phyloP scores from a whole-genome alignment of 1,140 invertebrate genomes.

The Platorchestia sp. region DNA sequence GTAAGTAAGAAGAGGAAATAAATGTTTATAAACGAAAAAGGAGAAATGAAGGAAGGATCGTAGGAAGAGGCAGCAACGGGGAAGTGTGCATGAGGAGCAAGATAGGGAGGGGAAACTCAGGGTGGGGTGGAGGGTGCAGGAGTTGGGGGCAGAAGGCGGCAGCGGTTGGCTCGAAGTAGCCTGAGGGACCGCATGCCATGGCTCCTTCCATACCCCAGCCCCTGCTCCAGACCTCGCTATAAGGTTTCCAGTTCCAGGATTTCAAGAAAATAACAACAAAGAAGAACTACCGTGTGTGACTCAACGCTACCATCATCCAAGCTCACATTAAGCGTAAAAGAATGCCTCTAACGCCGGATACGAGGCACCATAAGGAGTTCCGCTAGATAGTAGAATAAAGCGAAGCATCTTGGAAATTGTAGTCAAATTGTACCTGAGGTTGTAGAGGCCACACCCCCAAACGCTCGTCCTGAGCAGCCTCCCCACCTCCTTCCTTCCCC shows the following conservation, averaged over 20 bases:
- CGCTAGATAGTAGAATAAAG: neutral
- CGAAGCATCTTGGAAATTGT: constrained; percentile 41
- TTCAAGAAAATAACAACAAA: constrained; percentile 35
- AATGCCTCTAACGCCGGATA: neutral
- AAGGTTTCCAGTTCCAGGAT: constrained; percentile 52
- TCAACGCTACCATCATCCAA: constrained; percentile 27
- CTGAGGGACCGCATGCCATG: constrained; percentile 38
- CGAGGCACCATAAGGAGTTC: neutral
- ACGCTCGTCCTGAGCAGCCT: neutral
- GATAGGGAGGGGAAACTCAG: neutral
- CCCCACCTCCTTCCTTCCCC: constrained; percentile 26
- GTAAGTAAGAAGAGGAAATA: neutral
- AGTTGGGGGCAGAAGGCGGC: constrained; percentile 2
- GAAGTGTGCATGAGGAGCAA: neutral
- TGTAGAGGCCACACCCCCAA: constrained; percentile 28
- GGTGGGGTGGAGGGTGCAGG: neutral
- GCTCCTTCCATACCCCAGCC: constrained; percentile 41
- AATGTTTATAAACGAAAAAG: neutral
- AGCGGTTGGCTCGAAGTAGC: constrained; percentile 47
- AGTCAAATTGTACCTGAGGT: constrained; percentile 45
- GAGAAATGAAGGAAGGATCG: neutral
- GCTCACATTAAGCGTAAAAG: neutral
- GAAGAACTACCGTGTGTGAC: constrained; percentile 4
- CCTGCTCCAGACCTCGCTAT: constrained; percentile 40
- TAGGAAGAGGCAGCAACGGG: constrained; percentile 4